These are phyloP conservation scores for Pelagia noctiluca DNA, from an alignment of 30 jellyfish, hydroid and myxozoan genomes.

Conservation along the genomic window DNA sequence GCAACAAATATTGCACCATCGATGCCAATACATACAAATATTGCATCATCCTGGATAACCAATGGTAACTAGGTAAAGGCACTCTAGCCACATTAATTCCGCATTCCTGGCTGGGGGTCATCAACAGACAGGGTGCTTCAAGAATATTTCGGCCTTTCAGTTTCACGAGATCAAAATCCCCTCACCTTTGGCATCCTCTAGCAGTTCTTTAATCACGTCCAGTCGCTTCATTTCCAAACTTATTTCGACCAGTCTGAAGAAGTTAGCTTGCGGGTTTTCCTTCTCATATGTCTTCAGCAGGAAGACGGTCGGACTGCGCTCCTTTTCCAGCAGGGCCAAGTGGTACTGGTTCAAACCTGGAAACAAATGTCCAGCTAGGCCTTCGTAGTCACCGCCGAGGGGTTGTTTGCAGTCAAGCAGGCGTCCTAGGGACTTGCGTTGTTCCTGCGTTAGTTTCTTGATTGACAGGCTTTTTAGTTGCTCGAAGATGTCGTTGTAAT, in stretches of 20 bases:
- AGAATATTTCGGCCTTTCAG: no score
- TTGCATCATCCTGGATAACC: no score
- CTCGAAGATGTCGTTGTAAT: constrained; percentile 2
- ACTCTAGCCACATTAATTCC: no score
- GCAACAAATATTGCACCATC: no score
- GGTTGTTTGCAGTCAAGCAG: constrained; percentile 41
- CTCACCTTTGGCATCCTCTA: constrained; percentile 25
- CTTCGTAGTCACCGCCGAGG: constrained; percentile 40
- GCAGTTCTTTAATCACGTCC: constrained; percentile 22
- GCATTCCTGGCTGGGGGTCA: no score
- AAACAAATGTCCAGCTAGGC: constrained; percentile 47
- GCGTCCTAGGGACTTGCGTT: constrained; percentile 20
- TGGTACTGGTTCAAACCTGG: constrained; percentile 27
- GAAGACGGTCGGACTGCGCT: constrained; percentile 38
- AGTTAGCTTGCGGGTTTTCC: constrained; percentile 38
- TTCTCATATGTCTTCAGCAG: constrained; percentile 27
- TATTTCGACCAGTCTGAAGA: constrained; percentile 29
- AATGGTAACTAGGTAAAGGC: no score
- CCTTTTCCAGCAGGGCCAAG: constrained; percentile 4
- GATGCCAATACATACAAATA: no score
- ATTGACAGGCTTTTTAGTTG: constrained; percentile 2
- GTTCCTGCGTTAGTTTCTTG: not conserved
- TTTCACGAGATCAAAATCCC: no score
- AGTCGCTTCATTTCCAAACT: constrained; percentile 25
- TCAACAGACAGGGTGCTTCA: no score